Evolutionary conservation across 1,140 invertebrate genomes (phyloP), one percentile per base, ranked within the genome.

Genomic region (Phymastichus coffea): DNA sequence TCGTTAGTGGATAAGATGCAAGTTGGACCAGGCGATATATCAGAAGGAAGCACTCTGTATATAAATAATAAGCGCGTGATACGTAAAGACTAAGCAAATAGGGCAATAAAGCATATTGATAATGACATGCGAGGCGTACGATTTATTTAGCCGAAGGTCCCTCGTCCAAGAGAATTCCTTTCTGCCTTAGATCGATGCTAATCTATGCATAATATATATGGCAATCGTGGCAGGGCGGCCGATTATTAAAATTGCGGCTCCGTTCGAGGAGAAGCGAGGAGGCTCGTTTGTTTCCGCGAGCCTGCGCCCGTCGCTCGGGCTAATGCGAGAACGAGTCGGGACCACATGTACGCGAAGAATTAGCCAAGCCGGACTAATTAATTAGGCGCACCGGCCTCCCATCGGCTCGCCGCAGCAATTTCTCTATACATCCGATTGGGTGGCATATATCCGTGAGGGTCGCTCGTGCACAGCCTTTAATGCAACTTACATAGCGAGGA

Each of bases 221-320:
- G 41, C 38, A 56, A 47, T 40, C 30, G 20, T 26, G 14, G n/a
- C n/a, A n/a, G 12, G 44, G 48, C 54, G 54, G 44, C 10, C 26
- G 20, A 48, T 57, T 57, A 57, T 57, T 57, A 57, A 46, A 48
- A 57, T 57, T 57, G 48, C 19, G 2, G 6, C 25, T 19, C 15
- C 9, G 7, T 14, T n/a, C 15, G 35, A n/a, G n/a, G n/a, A n/a
- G n/a, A n/a, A n/a, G n/a, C n/a, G n/a, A n/a, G n/a, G n/a, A n/a
- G 15, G 4, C 15, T 30, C 17, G 38, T 54, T 43, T 20, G 23
- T 43, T 54, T 43, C 17, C 38, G 9, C 51, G 35, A 41, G 35
- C 38, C 30, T 41, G 26, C 15, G 15, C 20, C 28, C n/a, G 17
- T 19, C 37, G n/a, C n/a, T n/a, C n/a, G n/a, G 20, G 37, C 22